Base-by-base conservation (phyloP, 1,140 invertebrate genomes). In the Globodera ellingtonae region DNA sequence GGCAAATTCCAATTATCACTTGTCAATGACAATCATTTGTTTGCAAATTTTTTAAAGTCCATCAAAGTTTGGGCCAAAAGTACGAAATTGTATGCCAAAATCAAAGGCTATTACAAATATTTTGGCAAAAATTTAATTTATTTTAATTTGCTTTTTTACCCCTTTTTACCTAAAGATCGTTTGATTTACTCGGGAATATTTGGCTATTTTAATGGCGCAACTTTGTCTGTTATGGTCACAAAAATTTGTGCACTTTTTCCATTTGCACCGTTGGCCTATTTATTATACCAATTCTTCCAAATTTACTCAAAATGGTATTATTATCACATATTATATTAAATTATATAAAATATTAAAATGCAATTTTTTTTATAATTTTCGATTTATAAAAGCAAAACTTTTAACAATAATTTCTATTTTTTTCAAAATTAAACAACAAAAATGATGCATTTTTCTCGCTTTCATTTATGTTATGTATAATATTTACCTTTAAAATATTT, bases 41-140 rank as follows among this genome's bases (percentile, higher is more conserved):
- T 75, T 59, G 44, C 73, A 21, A 0, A 48, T n/a, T 75, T 75
- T 46, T 75, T 75, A 47, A 47, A 8, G 7, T 13, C 73, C 18
- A 46, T 75, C 46, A 75, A 75, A 75, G 35, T 75, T 35, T 75
- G 73, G 73, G 73, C 73, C n/a, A 75, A 75, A 75, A 75, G 73
- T 75, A 47, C 21, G 44, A 24, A 24, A 52, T n/a, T 13, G 15
- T 52, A 10, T 35, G 35, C 35, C 35, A 35, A 35, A 35, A 35
- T 35, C 35, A 35, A 35, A 35, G 35, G 35, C 35, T 35, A 35
- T 35, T 35, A 35, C 35, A 35, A 35, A 35, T 35, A 35, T 35
- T 35, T 35, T 35, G 50, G 50, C 50, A 52, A 52, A n/a, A 52
- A 8, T 46, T 10, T 46, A 44, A 73, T 44, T 47, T 10, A 7